A percentile compares a stretch with the other conserved stretches of the same genome.
Conservation (phyloP, 2,797 vertebrate genomes). For the Macropodus opercularis region DNA sequence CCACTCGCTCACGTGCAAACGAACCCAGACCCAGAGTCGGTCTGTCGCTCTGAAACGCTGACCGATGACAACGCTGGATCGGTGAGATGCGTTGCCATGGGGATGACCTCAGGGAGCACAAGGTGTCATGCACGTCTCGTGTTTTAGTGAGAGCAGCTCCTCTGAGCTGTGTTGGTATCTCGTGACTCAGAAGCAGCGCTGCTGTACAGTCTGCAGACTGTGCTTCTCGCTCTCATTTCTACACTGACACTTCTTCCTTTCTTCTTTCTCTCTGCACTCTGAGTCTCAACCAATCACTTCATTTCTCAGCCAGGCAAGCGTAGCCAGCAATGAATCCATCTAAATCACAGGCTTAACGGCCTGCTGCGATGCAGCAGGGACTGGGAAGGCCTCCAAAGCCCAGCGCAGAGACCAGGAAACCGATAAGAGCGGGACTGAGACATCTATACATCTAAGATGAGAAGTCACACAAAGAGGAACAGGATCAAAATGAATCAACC, state of each 20-base stretch:
- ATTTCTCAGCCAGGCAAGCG: constrained; percentile 28
- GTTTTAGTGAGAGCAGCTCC: too few relatives aligned
- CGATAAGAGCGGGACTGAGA: too few relatives aligned
- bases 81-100: constrained; percentile 39
- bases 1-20: constrained; percentile 33
- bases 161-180: too few relatives aligned
- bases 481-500: neutral
- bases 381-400: constrained; percentile 10
- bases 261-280: neutral
- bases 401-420: neutral
- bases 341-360: constrained; percentile 48
- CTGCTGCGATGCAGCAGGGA: constrained; percentile 38
- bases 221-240: neutral
- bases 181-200: too few relatives aligned
- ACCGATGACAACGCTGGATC: constrained; percentile 14
- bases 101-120: constrained; percentile 13
- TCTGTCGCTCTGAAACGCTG: constrained; percentile 4
- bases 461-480: neutral
- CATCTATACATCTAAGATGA: neutral
- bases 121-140: too few relatives aligned
- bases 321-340: constrained; percentile 29
- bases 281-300: constrained; percentile 25
- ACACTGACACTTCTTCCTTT: neutral
- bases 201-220: neutral
- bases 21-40: neutral